Evolutionary conservation across 2,797 vertebrate species (phyloP).

Genomic region (Babyrousa celebensis): DNA sequence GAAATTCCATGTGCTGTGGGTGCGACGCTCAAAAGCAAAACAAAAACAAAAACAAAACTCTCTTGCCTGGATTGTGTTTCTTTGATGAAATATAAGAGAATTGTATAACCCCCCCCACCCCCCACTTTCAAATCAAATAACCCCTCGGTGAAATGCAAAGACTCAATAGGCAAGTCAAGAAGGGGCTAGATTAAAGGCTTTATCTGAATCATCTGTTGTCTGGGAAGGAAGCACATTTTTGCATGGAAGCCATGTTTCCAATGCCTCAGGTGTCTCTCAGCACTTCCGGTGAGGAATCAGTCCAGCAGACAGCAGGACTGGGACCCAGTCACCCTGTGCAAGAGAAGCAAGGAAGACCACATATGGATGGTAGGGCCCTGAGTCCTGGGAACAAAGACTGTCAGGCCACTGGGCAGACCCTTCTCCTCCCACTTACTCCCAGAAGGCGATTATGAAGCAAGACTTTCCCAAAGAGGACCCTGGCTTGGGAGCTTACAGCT

Average conservation of each 20-base stretch:
- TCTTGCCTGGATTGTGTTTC: constrained; percentile 20
- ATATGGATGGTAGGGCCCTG: not conserved
- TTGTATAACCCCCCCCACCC: not conserved
- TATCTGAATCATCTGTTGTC: not conserved
- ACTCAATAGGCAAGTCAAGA: constrained; percentile 39
- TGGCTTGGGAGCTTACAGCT: not conserved
- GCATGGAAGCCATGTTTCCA: constrained; percentile 20
- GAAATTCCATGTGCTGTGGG: no score
- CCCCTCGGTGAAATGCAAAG: constrained; percentile 36
- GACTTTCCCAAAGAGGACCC: not conserved
- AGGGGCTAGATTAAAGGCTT: constrained; percentile 15
- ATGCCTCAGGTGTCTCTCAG: not conserved
- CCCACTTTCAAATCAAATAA: constrained; percentile 67
- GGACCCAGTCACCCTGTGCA: not conserved
- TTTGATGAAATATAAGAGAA: constrained; percentile 32
- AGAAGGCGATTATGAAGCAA: not conserved
- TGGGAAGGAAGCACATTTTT: constrained; percentile 3
- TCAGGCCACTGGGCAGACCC: not conserved
- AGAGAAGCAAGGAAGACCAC: not conserved
- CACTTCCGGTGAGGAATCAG: not conserved
- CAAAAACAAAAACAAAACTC: no score
- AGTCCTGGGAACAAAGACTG: not conserved
- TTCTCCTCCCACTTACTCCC: not conserved
- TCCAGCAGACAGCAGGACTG: no score
- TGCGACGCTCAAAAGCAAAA: no score